Percentiles rank a stretch among this genome's conserved stretches.
phyloP scores from a whole-genome alignment of 2,888 invertebrate species.

The Deilephila porcellus region DNA sequence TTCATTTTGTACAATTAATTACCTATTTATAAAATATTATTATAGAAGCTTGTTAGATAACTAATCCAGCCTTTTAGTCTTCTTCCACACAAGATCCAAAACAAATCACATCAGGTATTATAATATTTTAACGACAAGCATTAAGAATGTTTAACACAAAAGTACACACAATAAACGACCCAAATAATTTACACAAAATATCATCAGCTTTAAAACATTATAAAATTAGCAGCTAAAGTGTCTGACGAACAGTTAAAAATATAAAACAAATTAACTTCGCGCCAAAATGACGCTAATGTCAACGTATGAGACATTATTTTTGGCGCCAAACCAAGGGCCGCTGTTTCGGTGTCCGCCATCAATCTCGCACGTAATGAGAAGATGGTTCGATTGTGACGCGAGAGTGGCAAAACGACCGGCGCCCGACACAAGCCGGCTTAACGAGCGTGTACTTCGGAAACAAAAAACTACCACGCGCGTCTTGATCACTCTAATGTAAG shows the following conservation, averaged over 20 bases:
- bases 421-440: constrained; percentile 57
- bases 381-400: constrained; percentile 60
- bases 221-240: constrained; percentile 20
- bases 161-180: neutral
- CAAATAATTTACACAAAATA: constrained; percentile 2
- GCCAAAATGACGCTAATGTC: constrained; percentile 36
- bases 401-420: constrained; percentile 44
- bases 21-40: neutral
- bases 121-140: neutral
- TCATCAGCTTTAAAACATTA: neutral
- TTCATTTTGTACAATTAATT: neutral
- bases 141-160: neutral
- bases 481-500: neutral
- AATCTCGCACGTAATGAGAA: constrained; percentile 63
- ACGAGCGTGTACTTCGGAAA: constrained; percentile 49
- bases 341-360: constrained; percentile 57
- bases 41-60: no score
- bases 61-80: no score
- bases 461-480: constrained; percentile 14
- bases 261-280: constrained; percentile 23
- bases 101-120: neutral
- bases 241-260: constrained; percentile 27
- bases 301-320: constrained; percentile 50
- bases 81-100: no score
- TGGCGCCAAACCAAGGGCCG: constrained; percentile 45